Conservation (phyloP, 2,797 vertebrate species). For the Spinus olivaceus region DNA sequence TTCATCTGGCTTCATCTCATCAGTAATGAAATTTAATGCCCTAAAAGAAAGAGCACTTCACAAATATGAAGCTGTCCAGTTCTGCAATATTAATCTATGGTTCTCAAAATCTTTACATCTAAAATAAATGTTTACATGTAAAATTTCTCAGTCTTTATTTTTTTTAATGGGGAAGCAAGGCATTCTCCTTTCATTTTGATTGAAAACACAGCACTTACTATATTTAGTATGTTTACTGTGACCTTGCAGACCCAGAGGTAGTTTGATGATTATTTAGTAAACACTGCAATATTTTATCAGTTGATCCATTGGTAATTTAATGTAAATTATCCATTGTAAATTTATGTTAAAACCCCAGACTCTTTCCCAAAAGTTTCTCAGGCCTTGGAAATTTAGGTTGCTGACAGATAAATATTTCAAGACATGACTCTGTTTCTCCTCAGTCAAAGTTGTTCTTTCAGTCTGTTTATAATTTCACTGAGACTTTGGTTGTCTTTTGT, state of each 20-base stretch:
- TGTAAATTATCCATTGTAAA: too few relatives aligned
- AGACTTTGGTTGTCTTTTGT: neutral
- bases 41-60: neutral
- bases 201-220: neutral
- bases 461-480: neutral
- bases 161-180: rapidly evolving
- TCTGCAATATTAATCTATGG: neutral
- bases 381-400: neutral
- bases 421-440: neutral
- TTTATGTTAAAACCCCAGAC: neutral
- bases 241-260: neutral
- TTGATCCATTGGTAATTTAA: neutral
- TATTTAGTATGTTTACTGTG: neutral
- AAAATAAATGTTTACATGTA: neutral
- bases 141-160: neutral
- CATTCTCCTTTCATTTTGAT: neutral
- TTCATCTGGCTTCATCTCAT: neutral
- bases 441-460: neutral
- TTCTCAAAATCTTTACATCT: neutral
- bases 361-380: neutral
- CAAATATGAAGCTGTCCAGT: neutral
- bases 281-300: neutral
- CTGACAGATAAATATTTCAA: neutral
- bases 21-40: neutral
- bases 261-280: neutral